These are phyloP conservation scores for Steinernema feltiae DNA, from an alignment of 1,140 invertebrate genomes.

Conservation along the genomic window DNA sequence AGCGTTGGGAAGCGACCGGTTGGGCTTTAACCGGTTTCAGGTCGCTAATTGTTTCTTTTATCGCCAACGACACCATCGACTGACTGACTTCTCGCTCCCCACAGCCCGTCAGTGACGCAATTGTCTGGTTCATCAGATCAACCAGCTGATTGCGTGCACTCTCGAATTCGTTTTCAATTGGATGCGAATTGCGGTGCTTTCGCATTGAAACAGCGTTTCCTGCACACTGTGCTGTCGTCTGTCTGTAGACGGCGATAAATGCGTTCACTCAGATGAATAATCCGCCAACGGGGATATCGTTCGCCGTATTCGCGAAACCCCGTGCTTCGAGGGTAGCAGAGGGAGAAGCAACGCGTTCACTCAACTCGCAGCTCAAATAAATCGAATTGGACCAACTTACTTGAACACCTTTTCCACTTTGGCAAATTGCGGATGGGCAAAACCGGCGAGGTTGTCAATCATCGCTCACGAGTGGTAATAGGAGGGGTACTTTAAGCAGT, in stretches of 20 bases:
- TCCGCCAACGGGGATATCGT: too few species aligned
- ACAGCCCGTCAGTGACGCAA: background rate
- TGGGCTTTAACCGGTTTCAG: background rate
- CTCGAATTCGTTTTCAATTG: background rate
- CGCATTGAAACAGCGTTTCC: too few species aligned
- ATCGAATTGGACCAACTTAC: background rate
- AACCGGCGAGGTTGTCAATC: background rate
- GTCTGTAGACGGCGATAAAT: too few species aligned
- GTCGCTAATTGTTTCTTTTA: slow-evolving; percentile 7
- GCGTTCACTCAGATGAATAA: too few species aligned
- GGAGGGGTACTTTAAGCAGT: slow-evolving; percentile 6
- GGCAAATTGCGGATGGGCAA: slow-evolving; percentile 3
- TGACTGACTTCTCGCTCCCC: too few species aligned
- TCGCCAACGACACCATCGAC: background rate
- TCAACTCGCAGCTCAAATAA: background rate
- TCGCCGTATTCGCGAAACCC: too few species aligned
- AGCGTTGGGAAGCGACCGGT: background rate
- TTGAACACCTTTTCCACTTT: slow-evolving; percentile 12
- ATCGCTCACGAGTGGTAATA: background rate
- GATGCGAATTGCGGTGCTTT: too few species aligned
- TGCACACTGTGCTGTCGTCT: too few species aligned
- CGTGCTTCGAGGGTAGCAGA: background rate
- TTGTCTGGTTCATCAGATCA: background rate
- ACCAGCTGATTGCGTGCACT: background rate
- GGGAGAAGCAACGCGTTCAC: too few species aligned